Base-by-base conservation (phyloP, 92 coral and sea anemone species). In the Pocillopora grandis region DNA sequence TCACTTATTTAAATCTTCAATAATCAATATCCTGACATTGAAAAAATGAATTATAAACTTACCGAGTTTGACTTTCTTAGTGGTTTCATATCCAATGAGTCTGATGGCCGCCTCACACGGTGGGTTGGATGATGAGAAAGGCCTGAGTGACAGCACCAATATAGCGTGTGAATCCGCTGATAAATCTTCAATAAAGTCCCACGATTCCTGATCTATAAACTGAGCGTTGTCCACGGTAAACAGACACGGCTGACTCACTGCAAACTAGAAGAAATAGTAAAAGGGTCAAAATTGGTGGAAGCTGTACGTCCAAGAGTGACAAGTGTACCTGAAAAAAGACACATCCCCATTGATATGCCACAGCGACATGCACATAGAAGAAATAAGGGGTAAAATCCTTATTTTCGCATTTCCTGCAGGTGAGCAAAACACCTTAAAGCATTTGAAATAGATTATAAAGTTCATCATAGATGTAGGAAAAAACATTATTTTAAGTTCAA, bases 91-190 rank as follows among this genome's bases (percentile, higher is more conserved):
- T 65, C 83, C 76, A 16, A 94, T 86, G 80, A 97, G 84, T 62
- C 97, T 89, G 19, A 80, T 86, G 12, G 98, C 99, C 3, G 98
- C 87, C 67, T 92, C 87, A 18, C 95, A 90, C 10, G 96, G 94
- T 35, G 95, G 98, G 64, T 92, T 94, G n/a, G 96, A 86, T 9
- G 97, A 90, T 13, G 95, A 94, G 80, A 97, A 93, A 20, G 99
- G 99, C 69, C 98, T 88, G 62, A 97, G 86, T 12, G 98, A 94
- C 59, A 97, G 76, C 19, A 96, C 90, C 27, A 96, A 87, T 15
- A 96, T 93, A 23, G 98, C 99, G 79, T 96, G 99, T 16, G 99
- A 96, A 78, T 96, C 99, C 31, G 91, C 89, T 70, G 93, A 95
- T 15, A 96, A 87, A 70, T 96, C 99, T 68, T 92, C 99, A 36